Evolutionary conservation across 1,140 invertebrate species (phyloP).

Genomic region (Hyphantria cunea): DNA sequence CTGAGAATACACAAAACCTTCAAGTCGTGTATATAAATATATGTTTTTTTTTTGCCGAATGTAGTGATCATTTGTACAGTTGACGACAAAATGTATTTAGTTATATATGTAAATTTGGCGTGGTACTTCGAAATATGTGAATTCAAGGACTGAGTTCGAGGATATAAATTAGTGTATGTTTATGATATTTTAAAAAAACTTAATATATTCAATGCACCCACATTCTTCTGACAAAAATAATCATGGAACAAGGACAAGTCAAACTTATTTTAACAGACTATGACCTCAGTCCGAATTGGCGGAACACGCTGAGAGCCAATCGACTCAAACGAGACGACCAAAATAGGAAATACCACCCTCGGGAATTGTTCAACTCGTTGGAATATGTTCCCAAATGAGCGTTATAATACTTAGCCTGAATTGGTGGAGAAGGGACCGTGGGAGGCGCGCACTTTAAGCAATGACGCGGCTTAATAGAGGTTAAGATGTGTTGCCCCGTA

Average conservation of each 20-base stretch:
- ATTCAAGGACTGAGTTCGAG: too few species aligned
- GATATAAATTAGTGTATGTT: too few species aligned
- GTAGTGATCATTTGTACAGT: too few species aligned
- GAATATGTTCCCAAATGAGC: conserved; percentile 37
- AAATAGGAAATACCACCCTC: conserved; percentile 57
- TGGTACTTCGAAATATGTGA: too few species aligned
- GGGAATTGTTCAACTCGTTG: conserved; percentile 39
- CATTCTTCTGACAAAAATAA: too few species aligned
- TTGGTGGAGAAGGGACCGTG: conserved; percentile 65
- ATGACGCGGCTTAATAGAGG: conserved; percentile 66
- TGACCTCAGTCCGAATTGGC: conserved; percentile 8
- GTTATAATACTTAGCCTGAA: conserved; percentile 46
- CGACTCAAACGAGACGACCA: conserved; percentile 28
- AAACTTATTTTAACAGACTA: conserved; percentile 13
- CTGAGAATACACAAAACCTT: conserved; percentile 2
- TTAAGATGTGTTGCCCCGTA: conserved; percentile 67
- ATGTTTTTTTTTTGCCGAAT: too few species aligned
- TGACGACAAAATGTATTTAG: too few species aligned
- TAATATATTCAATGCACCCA: too few species aligned
- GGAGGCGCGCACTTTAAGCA: conserved; percentile 54
- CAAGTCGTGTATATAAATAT: too few species aligned
- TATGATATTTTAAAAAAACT: too few species aligned
- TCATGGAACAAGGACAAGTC: neutral
- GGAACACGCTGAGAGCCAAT: conserved; percentile 27
- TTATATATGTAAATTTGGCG: too few species aligned